These are phyloP conservation scores for Zoanthus solanderi DNA, from an alignment of 92 coral and sea anemone species.

Conservation along the genomic window DNA sequence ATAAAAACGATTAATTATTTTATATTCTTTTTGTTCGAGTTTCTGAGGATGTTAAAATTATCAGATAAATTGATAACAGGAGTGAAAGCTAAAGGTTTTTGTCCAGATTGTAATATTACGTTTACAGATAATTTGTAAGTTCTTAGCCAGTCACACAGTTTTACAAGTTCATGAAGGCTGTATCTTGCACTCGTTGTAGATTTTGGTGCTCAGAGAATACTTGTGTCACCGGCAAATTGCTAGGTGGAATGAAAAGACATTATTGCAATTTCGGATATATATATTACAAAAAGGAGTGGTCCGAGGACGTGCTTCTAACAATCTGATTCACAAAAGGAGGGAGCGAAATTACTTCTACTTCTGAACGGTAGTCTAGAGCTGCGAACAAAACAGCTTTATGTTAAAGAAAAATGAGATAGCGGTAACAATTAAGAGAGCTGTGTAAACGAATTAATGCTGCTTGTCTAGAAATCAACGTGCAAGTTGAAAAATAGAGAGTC, in stretches of 20 bases:
- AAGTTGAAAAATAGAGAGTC: too few relatives aligned
- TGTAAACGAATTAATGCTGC: too few relatives aligned
- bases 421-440: too few relatives aligned
- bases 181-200: background rate
- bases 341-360: too few relatives aligned
- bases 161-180: background rate
- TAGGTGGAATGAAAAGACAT: conserved; percentile 1
- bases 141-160: conserved; percentile 1
- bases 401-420: too few relatives aligned
- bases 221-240: conserved; percentile 10
- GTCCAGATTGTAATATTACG: background rate
- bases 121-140: background rate
- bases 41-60: background rate
- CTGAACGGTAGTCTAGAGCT: too few relatives aligned
- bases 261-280: background rate
- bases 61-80: background rate
- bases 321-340: too few relatives aligned
- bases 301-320: background rate
- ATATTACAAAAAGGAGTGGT: background rate
- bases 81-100: background rate
- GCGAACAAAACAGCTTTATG: too few relatives aligned
- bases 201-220: conserved; percentile 16
- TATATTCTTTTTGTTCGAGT: background rate
- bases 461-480: too few relatives aligned
- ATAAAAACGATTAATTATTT: background rate